Evolutionary conservation across 2,888 invertebrate species (phyloP), one percentile per base, ranked within the genome.

Genomic region (Scaptomyza polygonia): DNA sequence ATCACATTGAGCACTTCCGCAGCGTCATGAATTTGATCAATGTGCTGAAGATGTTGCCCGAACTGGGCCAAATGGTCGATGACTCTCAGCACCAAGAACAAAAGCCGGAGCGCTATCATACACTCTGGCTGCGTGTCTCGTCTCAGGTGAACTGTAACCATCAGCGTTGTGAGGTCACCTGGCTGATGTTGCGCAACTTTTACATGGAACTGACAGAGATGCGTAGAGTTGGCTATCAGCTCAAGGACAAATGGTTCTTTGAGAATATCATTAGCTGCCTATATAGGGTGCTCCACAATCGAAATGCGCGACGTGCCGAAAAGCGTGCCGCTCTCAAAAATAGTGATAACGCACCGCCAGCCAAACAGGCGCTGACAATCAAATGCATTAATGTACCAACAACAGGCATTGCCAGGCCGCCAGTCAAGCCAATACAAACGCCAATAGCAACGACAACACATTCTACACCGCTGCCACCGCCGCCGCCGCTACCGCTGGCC

Each of bases 161-260:
- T 21, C 75, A 80, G 9, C 74, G 88, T 29, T 91, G 90, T 43
- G 90, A 91, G 62, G 67, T 83, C 14, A 91, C 91, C 0, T 91
- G 91, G 91, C 68, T 90, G 6, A 30, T 81, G 3, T 42, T 91
- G 68, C 90, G 90, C 7, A 29, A 47, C 14, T 89, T 90, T 36
- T 88, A 90, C 39, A 58, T 67, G 64, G 89, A 90, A 21, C 64
- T 90, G 4, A 43, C 65, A 12, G 67, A 79, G 14, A 86, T 89
- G 80, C 89, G 90, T 0, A 55, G 69, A 8, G 69, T 68, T 14
- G 83, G 80, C 27, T 90, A 88, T 58, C 80, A 84, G 51, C 67
- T 90, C n/a, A 83, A 85, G 12, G 90, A 90, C 39, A 89, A 88
- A 61, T 91, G 91, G 90, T 89, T 82, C 42, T 90, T 91, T 12